Base-by-base conservation (phyloP, 2,888 invertebrate species). In the Pachymerium ferrugineum region DNA sequence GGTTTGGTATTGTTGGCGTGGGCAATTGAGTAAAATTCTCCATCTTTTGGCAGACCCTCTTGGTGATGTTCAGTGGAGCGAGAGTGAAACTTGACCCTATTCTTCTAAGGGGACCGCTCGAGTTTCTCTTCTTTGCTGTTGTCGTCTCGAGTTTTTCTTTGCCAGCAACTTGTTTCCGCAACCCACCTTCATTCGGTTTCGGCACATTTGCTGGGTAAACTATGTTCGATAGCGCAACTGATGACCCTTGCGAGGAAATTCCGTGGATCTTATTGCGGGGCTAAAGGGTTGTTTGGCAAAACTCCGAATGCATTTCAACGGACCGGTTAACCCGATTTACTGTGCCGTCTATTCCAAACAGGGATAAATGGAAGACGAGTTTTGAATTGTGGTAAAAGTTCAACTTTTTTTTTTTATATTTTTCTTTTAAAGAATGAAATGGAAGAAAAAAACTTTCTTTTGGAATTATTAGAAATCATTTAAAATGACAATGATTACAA, bases 1-100 rank as follows among this genome's bases (percentile, higher is more conserved):
- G 3, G n/a, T 22, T 47, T 16, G 47, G 47, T 47, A 16, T 47
- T 47, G 10, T 47, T 47, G 47, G 47, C 47, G 47, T 47, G 47
- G 47, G 47, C 47, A 47, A 47, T 47, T 47, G 47, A 47, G 47
- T 47, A 47, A 47, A 47, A 47, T 47, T 47, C 47, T 47, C 47
- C 47, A 47, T 47, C 47, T 47, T 47, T 47, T 47, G 47, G 47
- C 47, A 47, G 16, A 47, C 47, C n/a, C 47, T 47, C 47, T 47
- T 47, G 47, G 47, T 47, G 4, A 16, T 47, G 47, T 47, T 47
- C 47, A 47, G 47, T 47, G 47, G 47, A 47, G 47, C 47, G 47
- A 47, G 47, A 47, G 47, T 47, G 47, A 47, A 47, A 47, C 47
- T 47, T 47, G 47, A 47, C 47, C 47, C 47, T 47, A 47, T 47